A percentile compares a stretch with the other conserved stretches of the same genome.
These are phyloP conservation scores for Oryzias melastigma DNA, from an alignment of 2,113 vertebrate species.

Conservation along the genomic window DNA sequence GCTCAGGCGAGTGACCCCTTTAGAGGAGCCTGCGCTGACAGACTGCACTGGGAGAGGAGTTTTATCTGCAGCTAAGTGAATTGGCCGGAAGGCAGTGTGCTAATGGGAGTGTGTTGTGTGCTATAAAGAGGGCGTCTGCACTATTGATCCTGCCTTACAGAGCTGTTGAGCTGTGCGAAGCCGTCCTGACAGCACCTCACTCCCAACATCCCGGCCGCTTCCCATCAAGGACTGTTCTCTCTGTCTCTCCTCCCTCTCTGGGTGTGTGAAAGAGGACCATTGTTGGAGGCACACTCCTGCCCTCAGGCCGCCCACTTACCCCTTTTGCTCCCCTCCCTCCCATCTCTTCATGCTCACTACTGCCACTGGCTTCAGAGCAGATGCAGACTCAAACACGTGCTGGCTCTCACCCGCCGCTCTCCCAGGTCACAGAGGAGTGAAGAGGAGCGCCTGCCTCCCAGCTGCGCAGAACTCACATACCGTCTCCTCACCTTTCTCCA, in stretches of 20 bases:
- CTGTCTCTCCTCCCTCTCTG: conserved; percentile 58
- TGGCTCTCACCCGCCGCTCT: conserved; percentile 78
- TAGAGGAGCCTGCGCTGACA: conserved; percentile 20
- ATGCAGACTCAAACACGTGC: conserved; percentile 81
- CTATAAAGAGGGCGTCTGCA: conserved; percentile 45
- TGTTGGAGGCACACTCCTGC: conserved; percentile 87
- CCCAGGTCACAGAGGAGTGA: conserved; percentile 81
- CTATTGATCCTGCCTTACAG: conserved; percentile 76
- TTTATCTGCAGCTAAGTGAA: conserved; percentile 54
- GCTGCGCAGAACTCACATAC: conserved; percentile 74
- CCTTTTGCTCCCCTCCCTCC: conserved; percentile 52
- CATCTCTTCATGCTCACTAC: conserved; percentile 40
- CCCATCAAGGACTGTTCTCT: conserved; percentile 44
- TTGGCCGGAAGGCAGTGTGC: conserved; percentile 59
- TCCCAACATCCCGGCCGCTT: conserved; percentile 56
- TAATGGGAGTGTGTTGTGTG: conserved; percentile 62
- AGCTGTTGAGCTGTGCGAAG: conserved; percentile 66
- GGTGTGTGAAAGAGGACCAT: conserved; percentile 83
- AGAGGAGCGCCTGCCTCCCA: conserved; percentile 78
- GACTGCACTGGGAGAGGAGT: conserved; percentile 29
- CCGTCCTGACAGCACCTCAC: conserved; percentile 57
- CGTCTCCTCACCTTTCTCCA: conserved; percentile 56
- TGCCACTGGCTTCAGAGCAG: conserved; percentile 72
- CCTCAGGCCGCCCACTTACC: conserved; percentile 78
- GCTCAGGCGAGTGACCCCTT: conserved; percentile 37